These are phyloP conservation scores for Andrena hattorfiana DNA, from an alignment of 2,888 invertebrate species.

Conservation along the genomic window DNA sequence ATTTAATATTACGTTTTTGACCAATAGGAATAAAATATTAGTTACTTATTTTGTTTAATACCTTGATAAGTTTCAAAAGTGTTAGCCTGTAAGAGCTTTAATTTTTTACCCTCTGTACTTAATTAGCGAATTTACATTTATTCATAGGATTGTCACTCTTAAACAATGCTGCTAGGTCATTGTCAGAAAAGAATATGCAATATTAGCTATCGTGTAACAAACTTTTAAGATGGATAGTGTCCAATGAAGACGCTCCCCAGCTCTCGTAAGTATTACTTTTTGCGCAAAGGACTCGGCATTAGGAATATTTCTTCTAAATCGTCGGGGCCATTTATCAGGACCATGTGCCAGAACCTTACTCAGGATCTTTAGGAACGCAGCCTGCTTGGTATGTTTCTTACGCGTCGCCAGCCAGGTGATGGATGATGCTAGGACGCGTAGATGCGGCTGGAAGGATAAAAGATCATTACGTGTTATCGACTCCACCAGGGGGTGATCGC, in stretches of 20 bases:
- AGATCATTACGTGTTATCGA: conserved; percentile 39
- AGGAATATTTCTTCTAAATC: conserved; percentile 28
- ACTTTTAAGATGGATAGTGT: conserved; percentile 1
- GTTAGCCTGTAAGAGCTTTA: no score
- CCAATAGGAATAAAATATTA: no score
- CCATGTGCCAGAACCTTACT: neutral
- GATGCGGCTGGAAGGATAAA: conserved; percentile 7
- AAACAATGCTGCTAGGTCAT: no score
- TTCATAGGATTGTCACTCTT: no score
- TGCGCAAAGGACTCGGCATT: neutral
- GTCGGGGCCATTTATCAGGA: conserved; percentile 43
- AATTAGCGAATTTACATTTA: no score
- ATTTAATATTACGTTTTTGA: no score
- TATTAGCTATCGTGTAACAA: neutral
- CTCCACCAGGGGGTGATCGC: conserved; percentile 10
- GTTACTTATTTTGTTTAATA: no score
- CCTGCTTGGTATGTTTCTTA: conserved; percentile 18
- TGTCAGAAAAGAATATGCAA: no score
- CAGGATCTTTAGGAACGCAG: conserved; percentile 17
- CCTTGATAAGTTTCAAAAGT: no score
- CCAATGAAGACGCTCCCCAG: neutral
- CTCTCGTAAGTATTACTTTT: conserved; percentile 7
- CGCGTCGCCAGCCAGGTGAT: conserved; percentile 29
- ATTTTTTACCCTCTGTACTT: no score
- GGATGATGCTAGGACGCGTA: conserved; percentile 18